Base-by-base conservation (phyloP, 2,113 vertebrate genomes). In the Phalacrocorax aristotelis region DNA sequence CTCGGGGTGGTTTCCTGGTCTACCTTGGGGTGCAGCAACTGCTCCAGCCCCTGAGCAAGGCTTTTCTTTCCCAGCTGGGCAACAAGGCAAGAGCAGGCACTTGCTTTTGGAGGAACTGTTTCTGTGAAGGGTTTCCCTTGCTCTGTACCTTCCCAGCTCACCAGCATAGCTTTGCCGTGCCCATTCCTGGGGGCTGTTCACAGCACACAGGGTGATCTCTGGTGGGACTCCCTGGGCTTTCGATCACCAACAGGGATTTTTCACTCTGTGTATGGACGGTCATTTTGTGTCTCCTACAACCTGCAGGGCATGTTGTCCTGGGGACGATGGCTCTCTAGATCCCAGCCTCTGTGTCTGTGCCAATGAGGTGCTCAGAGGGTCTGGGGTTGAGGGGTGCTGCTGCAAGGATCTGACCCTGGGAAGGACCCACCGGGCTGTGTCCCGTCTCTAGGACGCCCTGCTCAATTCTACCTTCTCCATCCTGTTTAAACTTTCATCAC, bases 401-500 rank as follows among this genome's bases (percentile, higher is more conserved):
- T 0, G 0, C 1, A 12, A 18, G 44, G 71, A 30, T 54, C 15
- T 69, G 44, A 15, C 22, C 23, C 46, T 0, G 2, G 27, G 48
- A 36, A 70, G 42, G 69, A 74, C 74, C 51, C 69, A n/a, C 0
- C 0, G 44, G 61, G 32, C 46, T 1, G 1, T 15, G 55, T 42
- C 74, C 44, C 15, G 4, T 65, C 75, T 84, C 81, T 13, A 79
- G 93, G 70, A 78, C 88, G 75, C 27, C 7, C 17, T 58, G 61
- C 70, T 87, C 11, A 0, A 2, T 55, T 90, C 54, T 88, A 34
- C n/a, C n/a, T 64, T 89, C 84, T 93, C 40, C n/a, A 60, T 49
- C 71, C 40, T 85, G 62, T 91, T 96, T 87, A 89, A 97, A 89
- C 81, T 80, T 87, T 25, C 78, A 83, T 46, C 72, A 15, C 48